phyloP scores from a whole-genome alignment of 92 coral and sea anemone genomes.

The Plumapathes pennacea region DNA sequence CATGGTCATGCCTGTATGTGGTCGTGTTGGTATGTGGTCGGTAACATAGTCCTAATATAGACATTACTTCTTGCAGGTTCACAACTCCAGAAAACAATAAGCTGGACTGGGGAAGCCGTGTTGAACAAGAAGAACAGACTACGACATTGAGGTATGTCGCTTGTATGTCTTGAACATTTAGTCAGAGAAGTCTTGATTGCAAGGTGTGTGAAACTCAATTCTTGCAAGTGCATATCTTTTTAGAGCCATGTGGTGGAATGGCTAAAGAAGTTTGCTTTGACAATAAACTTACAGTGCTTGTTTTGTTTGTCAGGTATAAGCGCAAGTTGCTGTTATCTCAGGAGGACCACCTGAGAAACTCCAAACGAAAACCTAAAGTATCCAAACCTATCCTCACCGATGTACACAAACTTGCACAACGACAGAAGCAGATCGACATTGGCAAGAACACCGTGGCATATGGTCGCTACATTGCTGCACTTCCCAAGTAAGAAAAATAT shows the following conservation, averaged over 20 bases:
- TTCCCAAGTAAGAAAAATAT: slow-evolving; percentile 55
- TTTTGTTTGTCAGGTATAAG: slow-evolving; percentile 54
- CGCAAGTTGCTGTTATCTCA: slow-evolving; percentile 65
- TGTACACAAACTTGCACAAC: slow-evolving; percentile 71
- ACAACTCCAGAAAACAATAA: slow-evolving; percentile 81
- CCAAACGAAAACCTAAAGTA: slow-evolving; percentile 9
- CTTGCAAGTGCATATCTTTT: too few species aligned
- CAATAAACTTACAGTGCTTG: neutral
- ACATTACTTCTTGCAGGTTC: neutral
- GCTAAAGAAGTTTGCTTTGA: neutral
- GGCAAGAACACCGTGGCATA: slow-evolving; percentile 96
- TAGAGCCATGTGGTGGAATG: too few species aligned
- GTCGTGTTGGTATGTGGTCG: too few species aligned
- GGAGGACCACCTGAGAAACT: slow-evolving; percentile 24
- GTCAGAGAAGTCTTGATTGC: too few species aligned
- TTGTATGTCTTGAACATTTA: neutral
- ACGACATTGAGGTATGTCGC: too few species aligned
- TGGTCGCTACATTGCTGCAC: slow-evolving; percentile 73
- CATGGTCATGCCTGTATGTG: too few species aligned
- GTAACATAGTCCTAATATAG: too few species aligned
- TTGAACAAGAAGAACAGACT: slow-evolving; percentile 78
- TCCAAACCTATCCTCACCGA: slow-evolving; percentile 70
- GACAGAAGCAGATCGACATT: slow-evolving; percentile 94
- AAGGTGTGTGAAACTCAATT: too few species aligned
- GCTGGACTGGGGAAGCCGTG: slow-evolving; percentile 82